phyloP scores from a whole-genome alignment of 1,140 invertebrate species.

The Diprion similis region DNA sequence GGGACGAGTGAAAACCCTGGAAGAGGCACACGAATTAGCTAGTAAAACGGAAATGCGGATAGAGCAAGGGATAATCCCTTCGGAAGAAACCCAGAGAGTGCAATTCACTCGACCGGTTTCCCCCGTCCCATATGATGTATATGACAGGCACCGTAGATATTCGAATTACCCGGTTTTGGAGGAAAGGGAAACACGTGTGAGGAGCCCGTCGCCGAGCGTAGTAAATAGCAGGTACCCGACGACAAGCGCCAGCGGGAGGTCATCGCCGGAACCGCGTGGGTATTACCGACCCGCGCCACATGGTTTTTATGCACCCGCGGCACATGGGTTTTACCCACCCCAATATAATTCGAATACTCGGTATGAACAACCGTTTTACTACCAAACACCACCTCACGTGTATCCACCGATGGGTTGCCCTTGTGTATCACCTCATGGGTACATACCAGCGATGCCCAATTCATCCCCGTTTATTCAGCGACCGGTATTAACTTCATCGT shows the following conservation, averaged over 20 bases:
- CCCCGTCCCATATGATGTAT: neutral
- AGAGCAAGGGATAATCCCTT: neutral
- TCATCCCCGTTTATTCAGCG: too few relatives aligned
- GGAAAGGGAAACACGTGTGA: too few relatives aligned
- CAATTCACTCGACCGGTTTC: neutral
- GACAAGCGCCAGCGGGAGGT: neutral
- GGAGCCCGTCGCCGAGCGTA: neutral
- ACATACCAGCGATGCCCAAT: neutral
- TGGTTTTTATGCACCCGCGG: too few relatives aligned
- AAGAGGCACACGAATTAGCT: neutral
- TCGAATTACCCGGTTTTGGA: neutral
- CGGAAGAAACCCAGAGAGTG: neutral
- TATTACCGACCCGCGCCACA: too few relatives aligned
- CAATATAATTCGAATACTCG: too few relatives aligned
- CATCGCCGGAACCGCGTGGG: neutral
- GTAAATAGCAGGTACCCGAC: neutral
- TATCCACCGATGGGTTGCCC: neutral
- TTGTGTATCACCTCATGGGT: neutral
- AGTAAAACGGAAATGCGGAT: neutral
- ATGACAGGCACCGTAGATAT: too few relatives aligned
- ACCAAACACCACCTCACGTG: too few relatives aligned
- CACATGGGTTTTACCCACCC: too few relatives aligned
- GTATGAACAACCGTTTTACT: too few relatives aligned
- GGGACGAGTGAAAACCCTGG: neutral
- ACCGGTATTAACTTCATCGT: too few relatives aligned